Evolutionary conservation across 2,113 vertebrate species (phyloP), one percentile per base, ranked within the genome.

Genomic region (Thalassarche chlororhynchos): DNA sequence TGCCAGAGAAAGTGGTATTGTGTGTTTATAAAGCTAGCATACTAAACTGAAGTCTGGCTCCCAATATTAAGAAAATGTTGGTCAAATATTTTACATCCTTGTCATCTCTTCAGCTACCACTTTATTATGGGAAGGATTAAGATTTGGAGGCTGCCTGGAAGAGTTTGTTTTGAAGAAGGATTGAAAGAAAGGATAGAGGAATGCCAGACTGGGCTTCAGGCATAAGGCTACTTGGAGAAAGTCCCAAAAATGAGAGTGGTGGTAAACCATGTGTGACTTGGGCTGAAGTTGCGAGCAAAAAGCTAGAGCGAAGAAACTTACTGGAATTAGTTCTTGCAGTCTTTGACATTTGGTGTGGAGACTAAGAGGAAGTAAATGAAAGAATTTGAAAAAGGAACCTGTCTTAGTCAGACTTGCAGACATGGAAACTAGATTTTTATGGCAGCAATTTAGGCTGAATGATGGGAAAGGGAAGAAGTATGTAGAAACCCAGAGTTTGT

Each of bases 71-170:
- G 76, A 84, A 93, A 95, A 65, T 4, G 26, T 87, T 96, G 80
- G 92, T 96, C 80, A 96, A 94, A 94, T 97, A 94, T 93, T 96
- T 95, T 90, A 94, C 58, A 88, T 94, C 92, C 85, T 97, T 96
- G 92, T 91, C 87, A 93, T 97, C 95, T 93, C 90, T 96, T 97
- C 92, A 95, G 60, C 74, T 96, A 89, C 93, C 90, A 95, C 95
- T 90, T 95, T 93, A 93, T 97, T 97, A 93, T 96, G 84, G 79
- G 69, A 93, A 95, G 87, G 92, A 95, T 96, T 97, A 97, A 96
- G 90, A 87, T 87, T 86, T 92, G 78, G 82, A 75, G 91, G 49
- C 87, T 95, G 92, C 61, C 69, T 97, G 57, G 65, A 93, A 96
- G 90, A 90, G 66, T 85, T 96, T 95, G 89, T 97, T 96, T 96